Conservation (phyloP, 2,113 vertebrate genomes). For the Oxyura jamaicensis region DNA sequence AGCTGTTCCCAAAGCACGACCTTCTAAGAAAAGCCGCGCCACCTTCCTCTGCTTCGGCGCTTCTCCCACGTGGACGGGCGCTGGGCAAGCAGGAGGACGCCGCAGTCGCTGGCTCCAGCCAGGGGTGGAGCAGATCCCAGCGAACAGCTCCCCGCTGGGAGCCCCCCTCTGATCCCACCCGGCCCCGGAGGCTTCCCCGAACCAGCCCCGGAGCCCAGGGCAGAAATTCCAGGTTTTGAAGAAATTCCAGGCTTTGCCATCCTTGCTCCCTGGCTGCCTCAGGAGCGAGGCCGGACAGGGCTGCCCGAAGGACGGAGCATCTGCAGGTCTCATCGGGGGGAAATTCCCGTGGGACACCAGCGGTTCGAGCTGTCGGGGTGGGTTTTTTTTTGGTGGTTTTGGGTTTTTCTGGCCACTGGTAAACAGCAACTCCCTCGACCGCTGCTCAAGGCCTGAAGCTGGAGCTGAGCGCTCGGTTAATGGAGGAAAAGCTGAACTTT, state of each 20-base stretch:
- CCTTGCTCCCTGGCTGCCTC: neutral
- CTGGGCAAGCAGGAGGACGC: neutral
- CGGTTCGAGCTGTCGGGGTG: neutral
- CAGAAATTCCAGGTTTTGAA: neutral
- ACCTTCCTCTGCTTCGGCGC: neutral
- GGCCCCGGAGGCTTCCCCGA: neutral
- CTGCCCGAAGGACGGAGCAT: neutral
- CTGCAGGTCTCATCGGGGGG: neutral
- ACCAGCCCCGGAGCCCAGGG: neutral
- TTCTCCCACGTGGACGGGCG: fast-evolving
- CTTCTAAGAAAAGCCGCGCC: neutral
- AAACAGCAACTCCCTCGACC: neutral
- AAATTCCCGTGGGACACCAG: neutral
- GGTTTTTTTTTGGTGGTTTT: neutral
- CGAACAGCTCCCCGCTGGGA: too few relatives aligned
- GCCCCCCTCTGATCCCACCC: too few relatives aligned
- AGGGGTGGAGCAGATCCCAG: too few relatives aligned
- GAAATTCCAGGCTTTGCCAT: neutral
- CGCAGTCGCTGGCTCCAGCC: too few relatives aligned
- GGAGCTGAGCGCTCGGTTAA: neutral
- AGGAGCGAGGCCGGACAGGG: neutral
- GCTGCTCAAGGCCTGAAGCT: neutral
- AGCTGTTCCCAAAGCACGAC: neutral
- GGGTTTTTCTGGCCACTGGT: neutral
- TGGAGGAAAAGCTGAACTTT: conserved; percentile 58